phyloP scores from a whole-genome alignment of 30 jellyfish, hydroid and myxozoan genomes.

The Aurelia aurita region DNA sequence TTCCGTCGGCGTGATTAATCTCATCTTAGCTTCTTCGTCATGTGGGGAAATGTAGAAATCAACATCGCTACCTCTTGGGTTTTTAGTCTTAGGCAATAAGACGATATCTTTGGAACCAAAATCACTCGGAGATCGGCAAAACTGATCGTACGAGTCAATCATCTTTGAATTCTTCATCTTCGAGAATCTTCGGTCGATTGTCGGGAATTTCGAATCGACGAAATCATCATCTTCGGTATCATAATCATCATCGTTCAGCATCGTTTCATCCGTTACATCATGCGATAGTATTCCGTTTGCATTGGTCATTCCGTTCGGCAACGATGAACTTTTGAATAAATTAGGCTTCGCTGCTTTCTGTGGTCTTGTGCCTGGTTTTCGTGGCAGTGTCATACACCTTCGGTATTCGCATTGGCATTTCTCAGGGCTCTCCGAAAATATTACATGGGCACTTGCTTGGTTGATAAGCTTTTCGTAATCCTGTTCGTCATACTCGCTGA shows the following conservation, averaged over 20 bases:
- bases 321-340: constrained; percentile 79
- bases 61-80: constrained; percentile 25
- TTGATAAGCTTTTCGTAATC: constrained; percentile 39
- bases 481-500: constrained; percentile 41
- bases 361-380: constrained; percentile 69
- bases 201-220: constrained; percentile 77
- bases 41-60: constrained; percentile 54
- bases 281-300: constrained; percentile 17
- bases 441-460: constrained; percentile 77
- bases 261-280: constrained; percentile 67
- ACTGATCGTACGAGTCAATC: constrained; percentile 97
- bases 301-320: constrained; percentile 68
- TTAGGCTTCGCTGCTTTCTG: constrained; percentile 63
- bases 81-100: constrained; percentile 28
- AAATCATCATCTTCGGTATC: constrained; percentile 90
- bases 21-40: constrained; percentile 69
- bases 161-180: constrained; percentile 86
- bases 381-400: constrained; percentile 75
- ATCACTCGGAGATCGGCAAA: constrained; percentile 89
- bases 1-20: constrained; percentile 53
- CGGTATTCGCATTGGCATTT: constrained; percentile 53
- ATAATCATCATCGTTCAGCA: constrained; percentile 86
- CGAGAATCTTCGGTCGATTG: constrained; percentile 65
- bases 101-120: constrained; percentile 75
- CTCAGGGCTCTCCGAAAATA: constrained; percentile 69